phyloP scores from a whole-genome alignment of 2,113 vertebrate genomes.

The Tor tambroides region DNA sequence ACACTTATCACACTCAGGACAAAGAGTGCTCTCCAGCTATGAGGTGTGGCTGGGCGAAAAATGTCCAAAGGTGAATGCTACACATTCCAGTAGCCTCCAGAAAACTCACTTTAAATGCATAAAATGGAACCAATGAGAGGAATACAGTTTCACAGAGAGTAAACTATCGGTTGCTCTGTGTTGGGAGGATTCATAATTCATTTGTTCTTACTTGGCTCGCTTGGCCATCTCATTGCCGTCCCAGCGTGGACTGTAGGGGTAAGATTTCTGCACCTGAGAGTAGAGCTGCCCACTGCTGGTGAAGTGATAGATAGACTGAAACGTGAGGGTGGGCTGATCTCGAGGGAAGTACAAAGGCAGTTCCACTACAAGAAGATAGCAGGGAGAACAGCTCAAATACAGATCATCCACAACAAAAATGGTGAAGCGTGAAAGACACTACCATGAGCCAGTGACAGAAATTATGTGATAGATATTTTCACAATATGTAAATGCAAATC shows the following conservation, averaged over 20 bases:
- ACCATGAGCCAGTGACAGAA: neutral
- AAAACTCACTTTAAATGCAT: neutral
- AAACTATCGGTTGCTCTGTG: neutral
- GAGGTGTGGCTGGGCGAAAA: constrained; percentile 38
- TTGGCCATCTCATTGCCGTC: constrained; percentile 99
- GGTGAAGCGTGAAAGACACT: neutral
- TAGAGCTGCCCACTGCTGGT: constrained; percentile 97
- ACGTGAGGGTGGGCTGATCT: constrained; percentile 95
- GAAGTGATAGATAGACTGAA: constrained; percentile 98
- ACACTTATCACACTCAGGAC: constrained; percentile 22
- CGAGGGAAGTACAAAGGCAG: constrained; percentile 95
- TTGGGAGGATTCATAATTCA: neutral
- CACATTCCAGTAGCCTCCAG: neutral
- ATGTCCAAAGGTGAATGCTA: constrained; percentile 49
- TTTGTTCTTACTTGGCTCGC: constrained; percentile 93
- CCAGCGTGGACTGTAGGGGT: constrained; percentile 98
- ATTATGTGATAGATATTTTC: neutral
- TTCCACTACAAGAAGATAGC: constrained; percentile 82
- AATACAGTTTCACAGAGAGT: neutral
- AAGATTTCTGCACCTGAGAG: constrained; percentile 96
- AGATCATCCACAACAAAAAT: neutral
- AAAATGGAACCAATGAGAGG: neutral
- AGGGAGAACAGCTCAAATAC: constrained; percentile 21
- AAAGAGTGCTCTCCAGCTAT: constrained; percentile 33
- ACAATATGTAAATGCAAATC: neutral